These are phyloP conservation scores for Protonemura montana DNA, from an alignment of 2,888 invertebrate species.

Conservation along the genomic window DNA sequence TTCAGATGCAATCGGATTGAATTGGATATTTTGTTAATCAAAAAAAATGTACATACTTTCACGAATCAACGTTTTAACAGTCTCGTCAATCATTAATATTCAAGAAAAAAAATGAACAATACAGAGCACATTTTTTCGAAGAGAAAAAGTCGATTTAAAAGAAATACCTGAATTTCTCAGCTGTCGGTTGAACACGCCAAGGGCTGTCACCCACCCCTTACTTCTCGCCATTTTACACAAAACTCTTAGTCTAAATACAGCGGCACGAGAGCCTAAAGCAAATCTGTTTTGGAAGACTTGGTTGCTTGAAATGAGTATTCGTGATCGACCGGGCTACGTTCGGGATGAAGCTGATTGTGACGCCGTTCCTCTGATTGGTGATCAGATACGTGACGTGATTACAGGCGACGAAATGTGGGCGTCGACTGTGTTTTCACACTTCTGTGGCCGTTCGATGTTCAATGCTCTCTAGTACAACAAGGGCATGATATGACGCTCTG, in stretches of 20 bases:
- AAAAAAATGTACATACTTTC: too few relatives aligned
- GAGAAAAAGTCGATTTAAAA: not conserved
- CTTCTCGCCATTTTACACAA: slow-evolving; percentile 21
- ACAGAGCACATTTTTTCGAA: too few relatives aligned
- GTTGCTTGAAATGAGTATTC: not conserved
- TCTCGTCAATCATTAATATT: too few relatives aligned
- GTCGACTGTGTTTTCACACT: not conserved
- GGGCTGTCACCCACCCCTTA: slow-evolving; percentile 4
- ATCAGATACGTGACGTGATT: not conserved
- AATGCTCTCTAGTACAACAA: not conserved
- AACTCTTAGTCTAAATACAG: not conserved
- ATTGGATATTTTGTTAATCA: too few relatives aligned
- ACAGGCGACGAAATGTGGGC: not conserved
- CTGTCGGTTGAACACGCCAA: slow-evolving; percentile 22
- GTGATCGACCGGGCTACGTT: slow-evolving; percentile 14
- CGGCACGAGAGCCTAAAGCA: not conserved
- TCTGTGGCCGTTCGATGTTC: not conserved
- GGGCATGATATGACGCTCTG: not conserved
- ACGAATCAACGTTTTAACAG: too few relatives aligned
- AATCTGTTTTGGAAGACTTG: not conserved
- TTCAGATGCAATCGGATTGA: too few relatives aligned
- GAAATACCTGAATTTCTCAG: slow-evolving; percentile 31
- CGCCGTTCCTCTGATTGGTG: slow-evolving; percentile 16
- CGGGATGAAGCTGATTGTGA: not conserved
- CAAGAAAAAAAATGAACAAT: too few relatives aligned